Evolutionary conservation across 2,113 vertebrate genomes (phyloP).

Genomic region (Pungitius pungitius): DNA sequence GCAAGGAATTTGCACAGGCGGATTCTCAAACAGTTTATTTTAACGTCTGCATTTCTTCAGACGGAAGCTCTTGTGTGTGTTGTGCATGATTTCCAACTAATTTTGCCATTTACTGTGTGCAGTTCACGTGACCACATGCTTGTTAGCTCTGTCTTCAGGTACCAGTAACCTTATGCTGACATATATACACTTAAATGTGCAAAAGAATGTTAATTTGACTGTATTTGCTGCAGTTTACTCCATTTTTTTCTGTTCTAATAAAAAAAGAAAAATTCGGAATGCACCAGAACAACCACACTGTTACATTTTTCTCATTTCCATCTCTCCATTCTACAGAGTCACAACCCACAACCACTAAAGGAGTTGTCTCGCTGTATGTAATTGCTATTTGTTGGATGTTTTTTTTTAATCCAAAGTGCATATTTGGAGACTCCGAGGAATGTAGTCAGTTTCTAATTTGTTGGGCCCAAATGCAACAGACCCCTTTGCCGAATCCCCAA

Average conservation of each 20-base stretch:
- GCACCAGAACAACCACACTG: conserved; percentile 24
- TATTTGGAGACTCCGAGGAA: conserved; percentile 8
- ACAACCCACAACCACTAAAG: conserved; percentile 1
- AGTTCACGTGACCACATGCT: not conserved
- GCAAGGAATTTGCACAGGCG: not conserved
- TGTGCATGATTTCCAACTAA: conserved; percentile 25
- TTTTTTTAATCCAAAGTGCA: conserved; percentile 24
- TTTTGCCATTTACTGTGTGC: conserved; percentile 6
- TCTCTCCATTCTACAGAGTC: conserved; percentile 28
- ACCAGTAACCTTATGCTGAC: conserved; percentile 17
- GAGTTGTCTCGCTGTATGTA: conserved; percentile 35
- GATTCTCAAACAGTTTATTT: conserved; percentile 6
- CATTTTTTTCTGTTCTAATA: conserved; percentile 32
- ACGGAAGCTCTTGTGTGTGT: not conserved
- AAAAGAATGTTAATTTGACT: conserved; percentile 46
- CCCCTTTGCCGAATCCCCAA: conserved; percentile 13
- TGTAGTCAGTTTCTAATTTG: not conserved
- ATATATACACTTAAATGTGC: conserved; percentile 22
- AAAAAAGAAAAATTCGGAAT: no score
- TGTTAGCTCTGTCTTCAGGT: conserved; percentile 17
- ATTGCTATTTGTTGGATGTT: conserved; percentile 25
- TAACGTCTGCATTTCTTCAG: conserved; percentile 3
- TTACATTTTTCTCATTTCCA: conserved; percentile 33
- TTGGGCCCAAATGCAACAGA: conserved; percentile 8
- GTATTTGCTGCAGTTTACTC: conserved; percentile 37